phyloP scores from a whole-genome alignment of 2,797 vertebrate genomes.

The Pseudotriccus pelzelni region DNA sequence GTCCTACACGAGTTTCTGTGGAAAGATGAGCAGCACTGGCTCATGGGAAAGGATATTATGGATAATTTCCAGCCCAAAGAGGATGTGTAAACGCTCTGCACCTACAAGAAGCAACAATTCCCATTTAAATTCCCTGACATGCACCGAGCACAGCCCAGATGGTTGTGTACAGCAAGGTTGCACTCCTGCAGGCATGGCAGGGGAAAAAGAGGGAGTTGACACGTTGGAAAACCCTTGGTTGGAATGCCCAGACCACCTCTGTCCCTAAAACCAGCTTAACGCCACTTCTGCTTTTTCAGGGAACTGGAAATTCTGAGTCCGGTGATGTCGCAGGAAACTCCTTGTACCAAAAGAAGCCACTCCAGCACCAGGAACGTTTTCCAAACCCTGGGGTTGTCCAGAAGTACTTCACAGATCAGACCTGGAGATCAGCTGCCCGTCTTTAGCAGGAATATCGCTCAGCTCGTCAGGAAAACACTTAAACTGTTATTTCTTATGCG shows the following conservation, averaged over 20 bases:
- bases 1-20: not conserved
- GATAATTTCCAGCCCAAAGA: not conserved
- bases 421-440: not conserved
- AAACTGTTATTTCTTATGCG: not conserved
- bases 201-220: not conserved
- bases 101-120: rapidly evolving
- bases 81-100: not conserved
- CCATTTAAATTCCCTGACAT: not conserved
- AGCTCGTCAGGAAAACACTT: not conserved
- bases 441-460: not conserved
- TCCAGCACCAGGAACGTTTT: not conserved
- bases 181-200: not conserved
- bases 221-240: not conserved
- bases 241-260: not conserved
- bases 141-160: rapidly evolving
- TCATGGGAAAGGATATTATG: not conserved
- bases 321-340: not conserved
- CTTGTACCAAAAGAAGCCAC: not conserved
- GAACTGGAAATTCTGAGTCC: not conserved
- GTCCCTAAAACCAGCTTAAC: not conserved
- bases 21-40: not conserved
- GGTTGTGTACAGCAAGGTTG: no score
- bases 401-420: not conserved
- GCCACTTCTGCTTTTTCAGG: not conserved
- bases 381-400: not conserved